These are phyloP conservation scores for Mythimna pallens DNA, from an alignment of 2,888 invertebrate species.

Conservation along the genomic window DNA sequence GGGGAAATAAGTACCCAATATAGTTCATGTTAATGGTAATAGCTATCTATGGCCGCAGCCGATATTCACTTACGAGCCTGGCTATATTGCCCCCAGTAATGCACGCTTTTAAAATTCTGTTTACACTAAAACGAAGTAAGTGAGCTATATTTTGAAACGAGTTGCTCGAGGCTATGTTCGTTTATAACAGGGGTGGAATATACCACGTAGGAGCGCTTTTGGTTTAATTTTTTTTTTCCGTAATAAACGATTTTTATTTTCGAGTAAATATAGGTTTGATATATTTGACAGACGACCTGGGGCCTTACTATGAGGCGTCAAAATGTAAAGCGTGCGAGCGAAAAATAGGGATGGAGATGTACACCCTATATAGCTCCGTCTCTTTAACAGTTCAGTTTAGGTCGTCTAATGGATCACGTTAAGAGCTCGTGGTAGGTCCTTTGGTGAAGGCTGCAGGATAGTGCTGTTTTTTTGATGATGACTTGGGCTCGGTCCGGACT, in stretches of 20 bases:
- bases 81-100: slow-evolving; percentile 31
- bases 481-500: too few relatives aligned
- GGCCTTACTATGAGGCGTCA: too few relatives aligned
- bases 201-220: neutral
- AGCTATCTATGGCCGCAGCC: slow-evolving; percentile 38
- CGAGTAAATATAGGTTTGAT: neutral
- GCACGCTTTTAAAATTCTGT: slow-evolving; percentile 54
- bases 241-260: neutral
- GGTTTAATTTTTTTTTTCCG: neutral
- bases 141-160: slow-evolving; percentile 46
- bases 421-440: too few relatives aligned
- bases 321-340: too few relatives aligned
- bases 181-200: neutral
- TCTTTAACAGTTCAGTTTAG: too few relatives aligned
- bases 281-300: too few relatives aligned
- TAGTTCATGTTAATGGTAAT: slow-evolving; percentile 44
- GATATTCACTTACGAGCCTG: slow-evolving; percentile 57
- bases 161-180: slow-evolving; percentile 3
- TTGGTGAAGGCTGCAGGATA: too few relatives aligned
- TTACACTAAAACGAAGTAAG: slow-evolving; percentile 53
- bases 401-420: too few relatives aligned
- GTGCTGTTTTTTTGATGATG: too few relatives aligned
- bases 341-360: too few relatives aligned
- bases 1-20: slow-evolving; percentile 44
- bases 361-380: too few relatives aligned